phyloP scores from a whole-genome alignment of 2,113 vertebrate genomes.

The Mesocricetus auratus region DNA sequence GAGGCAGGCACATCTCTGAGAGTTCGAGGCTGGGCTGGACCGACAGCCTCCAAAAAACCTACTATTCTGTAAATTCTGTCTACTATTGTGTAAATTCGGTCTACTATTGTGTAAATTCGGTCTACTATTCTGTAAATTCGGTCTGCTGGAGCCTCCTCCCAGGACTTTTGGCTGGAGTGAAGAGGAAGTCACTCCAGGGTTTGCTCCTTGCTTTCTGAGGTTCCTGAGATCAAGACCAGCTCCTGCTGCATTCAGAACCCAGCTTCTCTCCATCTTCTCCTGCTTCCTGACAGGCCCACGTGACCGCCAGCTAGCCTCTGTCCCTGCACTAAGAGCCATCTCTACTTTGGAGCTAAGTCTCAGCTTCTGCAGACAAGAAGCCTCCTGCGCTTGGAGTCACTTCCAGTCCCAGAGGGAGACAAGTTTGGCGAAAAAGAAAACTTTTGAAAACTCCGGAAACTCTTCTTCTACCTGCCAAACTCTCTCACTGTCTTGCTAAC shows the following conservation, averaged over 20 bases:
- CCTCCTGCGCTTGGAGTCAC: neutral
- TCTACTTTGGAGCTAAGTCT: neutral
- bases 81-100: no score
- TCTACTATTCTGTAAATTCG: neutral
- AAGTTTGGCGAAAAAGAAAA: neutral
- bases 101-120: no score
- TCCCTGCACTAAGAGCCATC: neutral
- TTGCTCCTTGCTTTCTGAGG: neutral
- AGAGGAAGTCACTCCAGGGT: neutral
- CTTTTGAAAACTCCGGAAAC: conserved; percentile 34
- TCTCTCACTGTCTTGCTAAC: neutral
- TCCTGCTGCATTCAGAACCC: no score
- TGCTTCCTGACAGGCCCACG: neutral
- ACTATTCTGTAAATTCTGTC: no score
- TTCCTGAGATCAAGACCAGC: neutral
- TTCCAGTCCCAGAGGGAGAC: neutral
- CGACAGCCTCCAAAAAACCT: no score
- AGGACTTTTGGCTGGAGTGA: neutral
- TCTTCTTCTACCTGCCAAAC: neutral
- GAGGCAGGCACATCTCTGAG: no score
- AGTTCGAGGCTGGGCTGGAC: no score
- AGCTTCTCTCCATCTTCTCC: neutral
- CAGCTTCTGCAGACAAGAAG: neutral
- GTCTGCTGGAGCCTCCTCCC: neutral
- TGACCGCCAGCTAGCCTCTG: rapidly evolving